Conservation (phyloP, 1,140 invertebrate species). For the Hestina assimilis region DNA sequence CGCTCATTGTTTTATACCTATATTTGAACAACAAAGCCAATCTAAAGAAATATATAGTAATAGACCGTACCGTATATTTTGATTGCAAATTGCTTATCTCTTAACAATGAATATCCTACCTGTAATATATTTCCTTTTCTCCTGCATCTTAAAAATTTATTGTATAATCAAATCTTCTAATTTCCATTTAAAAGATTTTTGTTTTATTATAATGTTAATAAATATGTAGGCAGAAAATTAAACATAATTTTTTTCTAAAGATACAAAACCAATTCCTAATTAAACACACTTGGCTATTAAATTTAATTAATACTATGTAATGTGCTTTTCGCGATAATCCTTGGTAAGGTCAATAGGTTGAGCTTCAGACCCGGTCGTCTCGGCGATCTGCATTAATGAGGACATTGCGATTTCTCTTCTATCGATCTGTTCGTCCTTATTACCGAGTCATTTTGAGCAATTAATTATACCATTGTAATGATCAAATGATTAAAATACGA, state of each 20-base stretch:
- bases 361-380: slow-evolving; percentile 32
- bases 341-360: slow-evolving; percentile 61
- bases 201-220: no score
- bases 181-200: no score
- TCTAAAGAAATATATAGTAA: slow-evolving; percentile 20
- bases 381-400: slow-evolving; percentile 60
- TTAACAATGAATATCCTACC: neutral
- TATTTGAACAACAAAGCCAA: slow-evolving; percentile 42
- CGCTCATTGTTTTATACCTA: slow-evolving; percentile 41
- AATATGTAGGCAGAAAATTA: no score
- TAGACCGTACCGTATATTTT: slow-evolving; percentile 12
- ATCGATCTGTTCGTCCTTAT: slow-evolving; percentile 37
- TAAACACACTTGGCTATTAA: neutral
- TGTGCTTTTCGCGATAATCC: slow-evolving; percentile 33
- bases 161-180: no score
- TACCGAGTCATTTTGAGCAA: slow-evolving; percentile 30
- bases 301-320: slow-evolving; percentile 11
- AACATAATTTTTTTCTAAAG: neutral
- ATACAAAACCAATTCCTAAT: neutral
- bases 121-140: neutral
- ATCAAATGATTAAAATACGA: no score
- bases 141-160: no score
- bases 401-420: slow-evolving; percentile 55
- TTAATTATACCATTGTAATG: slow-evolving; percentile 4
- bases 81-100: slow-evolving; percentile 11